A percentile compares a stretch with the other conserved stretches of the same genome.
These are phyloP conservation scores for Diglossa cyanea DNA, from an alignment of 2,797 vertebrate genomes.

Conservation along the genomic window DNA sequence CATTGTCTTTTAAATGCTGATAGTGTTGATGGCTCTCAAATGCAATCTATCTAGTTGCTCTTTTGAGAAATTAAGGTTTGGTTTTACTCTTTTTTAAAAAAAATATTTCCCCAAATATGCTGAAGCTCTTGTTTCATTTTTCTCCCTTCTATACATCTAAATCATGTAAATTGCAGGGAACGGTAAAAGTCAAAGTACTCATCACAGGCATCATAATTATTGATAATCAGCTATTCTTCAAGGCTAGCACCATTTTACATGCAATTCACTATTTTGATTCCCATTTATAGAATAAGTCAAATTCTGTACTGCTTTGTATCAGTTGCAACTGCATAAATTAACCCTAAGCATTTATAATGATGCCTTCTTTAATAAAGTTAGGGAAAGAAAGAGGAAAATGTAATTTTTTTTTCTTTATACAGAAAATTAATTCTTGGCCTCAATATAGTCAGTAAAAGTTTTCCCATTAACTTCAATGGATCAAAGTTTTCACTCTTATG, in stretches of 20 bases:
- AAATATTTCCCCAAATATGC: neutral
- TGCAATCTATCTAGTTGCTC: neutral
- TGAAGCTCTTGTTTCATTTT: neutral
- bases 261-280: neutral
- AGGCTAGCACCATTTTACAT: neutral
- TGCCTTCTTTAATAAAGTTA: neutral
- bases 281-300: neutral
- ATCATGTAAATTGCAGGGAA: constrained; percentile 28
- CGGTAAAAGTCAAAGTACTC: constrained; percentile 17
- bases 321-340: neutral
- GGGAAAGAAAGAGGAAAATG: neutral
- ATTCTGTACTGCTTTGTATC: neutral
- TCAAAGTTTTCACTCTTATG: neutral
- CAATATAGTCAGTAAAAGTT: neutral
- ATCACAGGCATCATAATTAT: constrained; percentile 17
- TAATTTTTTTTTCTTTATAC: neutral
- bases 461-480: neutral
- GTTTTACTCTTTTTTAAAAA: neutral
- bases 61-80: neutral
- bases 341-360: neutral
- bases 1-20: constrained; percentile 12
- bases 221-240: constrained; percentile 30
- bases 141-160: neutral
- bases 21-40: constrained; percentile 51
- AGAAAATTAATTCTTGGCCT: neutral